phyloP scores from a whole-genome alignment of 37 sponge, comb jelly and placozoan species.

The Spongia lamella region DNA sequence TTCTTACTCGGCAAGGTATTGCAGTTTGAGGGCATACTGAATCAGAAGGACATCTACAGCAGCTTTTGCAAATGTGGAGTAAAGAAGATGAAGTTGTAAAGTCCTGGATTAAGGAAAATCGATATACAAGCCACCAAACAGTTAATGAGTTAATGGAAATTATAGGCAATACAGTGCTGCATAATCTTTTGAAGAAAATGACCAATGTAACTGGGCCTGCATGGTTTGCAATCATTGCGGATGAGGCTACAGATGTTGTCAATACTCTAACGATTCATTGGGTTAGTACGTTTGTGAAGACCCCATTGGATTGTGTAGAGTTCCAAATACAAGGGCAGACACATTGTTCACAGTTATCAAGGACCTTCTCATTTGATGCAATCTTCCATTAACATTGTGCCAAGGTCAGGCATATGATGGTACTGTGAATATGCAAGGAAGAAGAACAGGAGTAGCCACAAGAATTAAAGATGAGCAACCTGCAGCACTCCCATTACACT shows the following conservation, averaged over 20 bases:
- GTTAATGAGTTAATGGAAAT: conserved; percentile 48
- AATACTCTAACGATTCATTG: conserved; percentile 49
- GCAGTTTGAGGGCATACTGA: conserved; percentile 55
- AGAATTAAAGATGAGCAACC: conserved; percentile 26
- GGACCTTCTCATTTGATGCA: conserved; percentile 49
- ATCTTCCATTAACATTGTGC: conserved; percentile 41
- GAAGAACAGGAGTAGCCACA: conserved; percentile 50
- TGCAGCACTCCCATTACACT: conserved; percentile 57
- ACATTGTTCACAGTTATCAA: conserved; percentile 39
- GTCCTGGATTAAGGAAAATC: conserved; percentile 27
- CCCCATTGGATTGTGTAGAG: conserved; percentile 38
- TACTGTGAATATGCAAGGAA: conserved; percentile 50
- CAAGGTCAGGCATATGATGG: conserved; percentile 65
- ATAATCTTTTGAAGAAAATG: conserved; percentile 32
- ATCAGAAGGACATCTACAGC: conserved; percentile 51
- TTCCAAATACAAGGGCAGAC: conserved; percentile 46
- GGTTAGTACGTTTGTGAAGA: conserved; percentile 59
- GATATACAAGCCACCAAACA: conserved; percentile 32
- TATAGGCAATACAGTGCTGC: conserved; percentile 41
- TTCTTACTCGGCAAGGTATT: conserved; percentile 49
- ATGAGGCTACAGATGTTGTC: conserved; percentile 60
- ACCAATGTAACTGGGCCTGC: conserved; percentile 32
- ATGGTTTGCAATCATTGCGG: conserved; percentile 57
- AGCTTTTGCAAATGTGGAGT: conserved; percentile 32
- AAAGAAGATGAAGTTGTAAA: conserved; percentile 28